Base-by-base conservation (phyloP, 2,113 vertebrate species). In the Syngnathoides biaculeatus region DNA sequence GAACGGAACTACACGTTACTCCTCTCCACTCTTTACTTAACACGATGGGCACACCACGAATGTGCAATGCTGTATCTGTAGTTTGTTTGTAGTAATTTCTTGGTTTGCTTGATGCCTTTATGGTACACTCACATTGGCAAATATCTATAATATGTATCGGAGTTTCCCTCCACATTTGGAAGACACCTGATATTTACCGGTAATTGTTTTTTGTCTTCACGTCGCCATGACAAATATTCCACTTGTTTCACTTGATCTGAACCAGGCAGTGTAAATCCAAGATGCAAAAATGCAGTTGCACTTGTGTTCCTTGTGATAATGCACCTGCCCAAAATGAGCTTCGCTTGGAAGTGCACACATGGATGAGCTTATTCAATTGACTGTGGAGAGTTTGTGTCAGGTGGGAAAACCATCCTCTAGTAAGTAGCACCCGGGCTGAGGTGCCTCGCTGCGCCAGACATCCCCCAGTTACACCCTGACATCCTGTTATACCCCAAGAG, bases 351-450 rank as follows among this genome's bases (percentile, higher is more conserved):
- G n/a, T 55, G 22, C 26, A 12, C 27, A 24, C 3, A 14, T 57
- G 8, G 10, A n/a, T n/a, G 48, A 2, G 27, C 55, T n/a, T 9
- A 8, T 68, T 71, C 52, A 27, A 5, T 26, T 50, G 89, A 87
- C 52, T 57, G 48, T 62, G 40, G 42, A 38, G 53, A 50, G 38
- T 55, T 26, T 2, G 58, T 61, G 58, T 40, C 8, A 61, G 38
- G n/a, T 22, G 90, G 93, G 30, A 69, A 93, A 94, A 91, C 92
- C 94, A 88, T 91, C 57, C 27, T 47, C 26, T 9, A 57, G 55
- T 12, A 40, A 57, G 55, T 12, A 40, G 58, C n/a, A n/a, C 22
- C n/a, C 14, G 40, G n/a, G 4, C 6, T 40, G n/a, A 19, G 10
- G 14, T 40, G 22, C 5, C 38, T 22, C 35, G 5, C 26, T 0